Percentiles rank a stretch among this genome's conserved stretches.
These are phyloP conservation scores for Caerostris extrusa DNA, from an alignment of 1,140 invertebrate species.

Conservation along the genomic window DNA sequence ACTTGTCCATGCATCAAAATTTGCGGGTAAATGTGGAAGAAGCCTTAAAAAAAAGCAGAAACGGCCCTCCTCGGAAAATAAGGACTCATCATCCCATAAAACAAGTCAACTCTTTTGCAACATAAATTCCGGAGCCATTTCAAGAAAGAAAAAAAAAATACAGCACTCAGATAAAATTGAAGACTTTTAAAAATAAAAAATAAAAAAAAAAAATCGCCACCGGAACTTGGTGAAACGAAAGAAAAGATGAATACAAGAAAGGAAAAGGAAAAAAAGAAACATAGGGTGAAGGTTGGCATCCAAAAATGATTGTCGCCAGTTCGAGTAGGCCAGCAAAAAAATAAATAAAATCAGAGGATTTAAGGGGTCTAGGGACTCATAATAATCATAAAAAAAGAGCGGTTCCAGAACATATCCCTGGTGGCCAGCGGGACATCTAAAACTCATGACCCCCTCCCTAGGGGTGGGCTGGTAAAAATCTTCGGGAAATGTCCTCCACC, in stretches of 20 bases:
- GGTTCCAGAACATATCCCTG: conserved; percentile 73
- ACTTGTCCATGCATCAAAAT: conserved; percentile 15
- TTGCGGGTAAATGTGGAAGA: background rate
- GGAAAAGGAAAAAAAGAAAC: background rate
- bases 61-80: background rate
- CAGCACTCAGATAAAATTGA: conserved; percentile 70
- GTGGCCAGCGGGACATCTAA: conserved; percentile 62
- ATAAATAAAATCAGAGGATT: conserved; percentile 73
- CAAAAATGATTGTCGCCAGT: conserved; percentile 70
- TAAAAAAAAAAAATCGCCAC: background rate
- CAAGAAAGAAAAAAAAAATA: conserved; percentile 29
- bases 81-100: conserved; percentile 10
- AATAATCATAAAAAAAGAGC: conserved; percentile 72
- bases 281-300: conserved; percentile 33
- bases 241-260: background rate
- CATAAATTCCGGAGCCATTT: conserved; percentile 67
- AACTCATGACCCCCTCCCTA: conserved; percentile 61
- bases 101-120: conserved; percentile 72
- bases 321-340: conserved; percentile 25
- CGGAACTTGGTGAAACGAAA: background rate
- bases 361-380: conserved; percentile 70
- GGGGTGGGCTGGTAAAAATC: conserved; percentile 49
- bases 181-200: background rate
- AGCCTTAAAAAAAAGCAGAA: background rate
- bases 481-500: conserved; percentile 1